These are phyloP conservation scores for Sinosuthora webbiana DNA, from an alignment of 2,113 vertebrate species.

Conservation along the genomic window DNA sequence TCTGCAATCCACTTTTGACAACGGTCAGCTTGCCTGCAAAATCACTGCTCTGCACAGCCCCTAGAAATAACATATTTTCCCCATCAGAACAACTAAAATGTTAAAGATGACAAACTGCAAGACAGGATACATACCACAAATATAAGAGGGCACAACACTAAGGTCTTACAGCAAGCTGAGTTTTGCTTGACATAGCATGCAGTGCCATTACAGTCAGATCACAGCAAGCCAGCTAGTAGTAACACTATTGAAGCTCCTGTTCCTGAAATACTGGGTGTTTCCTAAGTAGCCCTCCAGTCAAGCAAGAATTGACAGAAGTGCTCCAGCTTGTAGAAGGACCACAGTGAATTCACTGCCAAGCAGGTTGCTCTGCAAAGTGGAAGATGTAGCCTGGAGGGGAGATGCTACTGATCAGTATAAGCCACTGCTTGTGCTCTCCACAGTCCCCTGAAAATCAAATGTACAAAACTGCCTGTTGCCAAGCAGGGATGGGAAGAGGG, in stretches of 20 bases:
- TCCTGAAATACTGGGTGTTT: not conserved
- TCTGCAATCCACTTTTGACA: not conserved
- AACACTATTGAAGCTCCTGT: not conserved
- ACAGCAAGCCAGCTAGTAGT: not conserved
- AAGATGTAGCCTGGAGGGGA: not conserved
- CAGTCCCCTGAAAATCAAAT: not conserved
- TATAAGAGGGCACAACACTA: not conserved
- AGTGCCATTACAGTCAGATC: not conserved
- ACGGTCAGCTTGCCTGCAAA: not conserved
- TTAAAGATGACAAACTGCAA: not conserved
- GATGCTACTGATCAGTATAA: not conserved
- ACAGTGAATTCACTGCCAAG: rapidly evolving
- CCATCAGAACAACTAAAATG: not conserved
- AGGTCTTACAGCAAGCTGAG: not conserved
- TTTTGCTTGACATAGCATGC: not conserved
- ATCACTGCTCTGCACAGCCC: not conserved
- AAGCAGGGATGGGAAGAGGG: not conserved
- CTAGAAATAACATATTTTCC: not conserved
- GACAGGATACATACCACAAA: not conserved
- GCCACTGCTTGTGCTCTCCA: not conserved
- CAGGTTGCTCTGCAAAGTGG: not conserved
- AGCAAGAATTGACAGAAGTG: not conserved
- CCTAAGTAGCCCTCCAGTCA: not conserved
- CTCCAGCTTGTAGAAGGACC: not conserved
- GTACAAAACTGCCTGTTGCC: not conserved